Evolutionary conservation across 2,113 vertebrate genomes (phyloP), one percentile per base, ranked within the genome.

Genomic region (Daphoenositta chrysoptera): DNA sequence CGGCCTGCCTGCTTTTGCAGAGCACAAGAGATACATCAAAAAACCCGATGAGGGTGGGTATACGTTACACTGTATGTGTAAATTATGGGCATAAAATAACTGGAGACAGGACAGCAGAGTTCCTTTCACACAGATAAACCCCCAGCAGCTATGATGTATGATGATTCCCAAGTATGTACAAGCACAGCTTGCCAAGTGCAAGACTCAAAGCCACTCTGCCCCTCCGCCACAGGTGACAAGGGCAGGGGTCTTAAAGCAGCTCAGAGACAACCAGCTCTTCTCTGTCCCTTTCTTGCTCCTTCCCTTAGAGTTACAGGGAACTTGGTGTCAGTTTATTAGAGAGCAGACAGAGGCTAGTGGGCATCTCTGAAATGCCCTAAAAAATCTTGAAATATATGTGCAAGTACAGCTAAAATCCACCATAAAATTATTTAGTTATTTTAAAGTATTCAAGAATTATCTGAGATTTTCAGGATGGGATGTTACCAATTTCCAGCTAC

Each of bases 41-140:
- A 57, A 86, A 44, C 24, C 4, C 0, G 0, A 22, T 6, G 22
- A 70, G 28, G 30, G 17, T 35, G 33, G 26, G 8, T n/a, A 3
- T 33, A 18, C 51, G 30, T 78, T 68, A 54, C 7, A 45, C 12
- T 42, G 18, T 31, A 51, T 54, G 33, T 58, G 58, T 56, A 76
- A 72, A 72, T 65, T n/a, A 56, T 5, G 4, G 39, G 39, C 35
- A 51, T 14, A 51, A 90, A 83, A 48, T 31, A 40, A 7, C 53
- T 19, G 33, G 69, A 75, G 37, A 37, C 27, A 15, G 27, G 19
- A 47, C 44, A 90, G 56, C 53, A 83, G 61, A 75, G 31, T 40
- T 92, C 66, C 33, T 89, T 53, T 53, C 66, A 26, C 39, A 66
- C 8, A 48, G 35, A 57, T 39, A 75, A 84, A 45, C 4, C 51